Base-by-base conservation (phyloP, 2,888 invertebrate genomes). In the Mechanitis mazaeus region DNA sequence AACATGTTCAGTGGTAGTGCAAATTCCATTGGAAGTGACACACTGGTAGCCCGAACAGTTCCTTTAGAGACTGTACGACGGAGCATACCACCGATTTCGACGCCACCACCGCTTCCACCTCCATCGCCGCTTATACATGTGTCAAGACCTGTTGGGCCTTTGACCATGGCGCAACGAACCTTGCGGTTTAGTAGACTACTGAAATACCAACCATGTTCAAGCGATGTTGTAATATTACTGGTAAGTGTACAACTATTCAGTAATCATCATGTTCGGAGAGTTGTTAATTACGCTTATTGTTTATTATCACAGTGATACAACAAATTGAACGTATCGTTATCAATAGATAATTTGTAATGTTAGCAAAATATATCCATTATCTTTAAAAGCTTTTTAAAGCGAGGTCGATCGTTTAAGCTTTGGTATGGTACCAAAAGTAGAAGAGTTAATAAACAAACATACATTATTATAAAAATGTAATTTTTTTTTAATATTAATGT, bases 1-100 rank as follows among this genome's bases (percentile, higher is more conserved):
- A 95, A 95, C 80, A 93, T 92, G 76, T 94, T 93, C 74, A 94
- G 94, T 65, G 93, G 93, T 47, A 93, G 93, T 75, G 93, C 91
- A 65, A 94, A 93, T 90, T 94, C 94, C 71, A 91, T 94, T 1
- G 91, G 94, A 28, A 94, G 94, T 80, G 95, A 95, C 72, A 92
- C 93, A 56, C 80, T 95, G 69, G 92, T 95, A 53, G 94, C 95
- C 7, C 90, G 93, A 71, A 93, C 93, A 38, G 94, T 95, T 58
- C 95, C 95, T 0, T 73, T 95, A 65, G 94, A 94, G 72, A 95
- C 95, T 0, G 95, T 95, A 0, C 90, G 83, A 31, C 87, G 92
- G 42, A 82, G 76, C 69, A 78, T 84, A 6, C 80, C 81, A 28
- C 91, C 92, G 33, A 72, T 81, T 55, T 91, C 91, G 50, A 91